These are phyloP conservation scores for Callipepla californica DNA, from an alignment of 2,113 vertebrate genomes.

Conservation along the genomic window DNA sequence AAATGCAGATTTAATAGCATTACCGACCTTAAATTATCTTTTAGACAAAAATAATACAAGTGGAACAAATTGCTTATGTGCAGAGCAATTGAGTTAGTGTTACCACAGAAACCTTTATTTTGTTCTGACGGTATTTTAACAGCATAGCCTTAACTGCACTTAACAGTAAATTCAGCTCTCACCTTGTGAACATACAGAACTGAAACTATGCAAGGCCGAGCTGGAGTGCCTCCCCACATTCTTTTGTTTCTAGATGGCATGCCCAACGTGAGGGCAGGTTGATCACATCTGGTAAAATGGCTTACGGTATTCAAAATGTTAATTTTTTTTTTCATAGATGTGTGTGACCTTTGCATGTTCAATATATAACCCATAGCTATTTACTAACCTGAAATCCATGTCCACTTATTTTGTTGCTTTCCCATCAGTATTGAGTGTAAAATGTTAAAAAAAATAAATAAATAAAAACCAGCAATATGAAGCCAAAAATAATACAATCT, in stretches of 20 bases:
- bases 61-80: slow-evolving; percentile 48
- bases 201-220: not conserved
- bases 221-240: not conserved
- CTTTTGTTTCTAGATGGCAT: not conserved
- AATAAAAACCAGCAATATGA: not conserved
- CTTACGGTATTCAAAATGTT: not conserved
- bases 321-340: not conserved
- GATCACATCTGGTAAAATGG: not conserved
- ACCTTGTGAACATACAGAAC: not conserved
- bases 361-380: not conserved
- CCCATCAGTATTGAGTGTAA: not conserved
- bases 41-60: slow-evolving; percentile 49
- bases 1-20: slow-evolving; percentile 10
- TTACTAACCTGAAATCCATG: not conserved
- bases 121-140: slow-evolving; percentile 32
- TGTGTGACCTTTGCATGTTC: not conserved
- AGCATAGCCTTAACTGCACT: slow-evolving; percentile 21
- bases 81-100: slow-evolving; percentile 45
- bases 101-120: slow-evolving; percentile 65
- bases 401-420: not conserved
- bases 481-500: not conserved
- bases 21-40: slow-evolving; percentile 27
- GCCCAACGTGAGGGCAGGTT: not conserved
- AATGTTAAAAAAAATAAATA: not conserved
- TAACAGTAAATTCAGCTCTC: not conserved